Evolutionary conservation across 2,113 vertebrate species (phyloP).

Genomic region (Chionis minor): DNA sequence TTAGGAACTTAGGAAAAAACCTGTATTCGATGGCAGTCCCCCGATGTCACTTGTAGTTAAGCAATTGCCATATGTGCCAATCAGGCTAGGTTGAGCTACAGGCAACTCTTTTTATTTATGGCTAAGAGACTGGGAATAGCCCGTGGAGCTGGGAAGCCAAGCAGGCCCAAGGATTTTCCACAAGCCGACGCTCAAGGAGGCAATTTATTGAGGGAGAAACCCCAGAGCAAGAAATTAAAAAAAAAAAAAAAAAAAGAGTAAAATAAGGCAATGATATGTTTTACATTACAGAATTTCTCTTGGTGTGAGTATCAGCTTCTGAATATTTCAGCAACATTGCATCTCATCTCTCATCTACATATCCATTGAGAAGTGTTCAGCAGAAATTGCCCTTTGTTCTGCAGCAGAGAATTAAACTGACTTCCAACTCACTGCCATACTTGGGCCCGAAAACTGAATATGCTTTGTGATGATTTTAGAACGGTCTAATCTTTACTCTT

Average conservation of each 20-base stretch:
- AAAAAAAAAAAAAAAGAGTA: constrained; percentile 40
- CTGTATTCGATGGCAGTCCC: neutral
- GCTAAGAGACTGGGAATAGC: constrained; percentile 39
- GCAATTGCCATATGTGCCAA: constrained; percentile 43
- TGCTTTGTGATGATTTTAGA: constrained; percentile 48
- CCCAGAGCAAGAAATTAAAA: constrained; percentile 74
- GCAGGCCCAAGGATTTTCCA: constrained; percentile 33
- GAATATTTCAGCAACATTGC: constrained; percentile 74
- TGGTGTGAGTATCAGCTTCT: constrained; percentile 70
- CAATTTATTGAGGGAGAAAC: constrained; percentile 73
- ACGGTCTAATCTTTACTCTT: constrained; percentile 52
- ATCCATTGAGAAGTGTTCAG: constrained; percentile 71
- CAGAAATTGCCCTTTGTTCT: constrained; percentile 76
- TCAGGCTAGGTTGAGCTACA: constrained; percentile 41
- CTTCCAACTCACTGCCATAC: constrained; percentile 57
- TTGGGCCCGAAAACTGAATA: constrained; percentile 51
- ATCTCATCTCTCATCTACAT: constrained; percentile 73
- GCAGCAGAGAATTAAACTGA: constrained; percentile 59
- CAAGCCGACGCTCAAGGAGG: constrained; percentile 47
- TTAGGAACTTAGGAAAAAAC: neutral
- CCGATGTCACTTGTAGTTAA: constrained; percentile 31
- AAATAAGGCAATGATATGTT: constrained; percentile 58
- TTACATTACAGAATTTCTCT: constrained; percentile 71
- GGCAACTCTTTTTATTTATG: constrained; percentile 60
- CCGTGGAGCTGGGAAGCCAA: constrained; percentile 34